Conservation (phyloP, 2,888 invertebrate species). For the Andrena flavipes region DNA sequence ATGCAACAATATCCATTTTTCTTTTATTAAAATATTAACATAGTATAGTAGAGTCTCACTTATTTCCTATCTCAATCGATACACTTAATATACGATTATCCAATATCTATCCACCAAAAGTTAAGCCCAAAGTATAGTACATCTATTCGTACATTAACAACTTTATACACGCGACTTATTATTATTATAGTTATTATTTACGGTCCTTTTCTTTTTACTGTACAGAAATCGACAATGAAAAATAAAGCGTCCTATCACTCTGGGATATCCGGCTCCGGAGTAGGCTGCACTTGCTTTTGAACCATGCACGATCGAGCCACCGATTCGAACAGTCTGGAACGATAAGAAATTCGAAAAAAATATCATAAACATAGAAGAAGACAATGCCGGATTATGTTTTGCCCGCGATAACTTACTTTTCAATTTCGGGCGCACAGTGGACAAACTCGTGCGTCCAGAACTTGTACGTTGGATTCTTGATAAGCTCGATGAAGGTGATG, state of each 20-base stretch:
- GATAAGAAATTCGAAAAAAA: slow-evolving; percentile 61
- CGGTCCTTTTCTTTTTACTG: slow-evolving; percentile 80
- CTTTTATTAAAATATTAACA: slow-evolving; percentile 84
- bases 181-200: slow-evolving; percentile 50
- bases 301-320: slow-evolving; percentile 98
- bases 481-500: slow-evolving; percentile 99
- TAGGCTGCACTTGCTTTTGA: slow-evolving; percentile 90
- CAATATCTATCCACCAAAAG: slow-evolving; percentile 74
- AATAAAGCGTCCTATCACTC: slow-evolving; percentile 87
- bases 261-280: slow-evolving; percentile 88
- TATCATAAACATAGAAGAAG: not conserved
- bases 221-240: slow-evolving; percentile 77
- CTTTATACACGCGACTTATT: slow-evolving; percentile 83
- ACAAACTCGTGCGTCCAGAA: slow-evolving; percentile 99
- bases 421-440: slow-evolving; percentile 99
- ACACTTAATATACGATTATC: slow-evolving; percentile 78
- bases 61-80: slow-evolving; percentile 73
- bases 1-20: slow-evolving; percentile 74
- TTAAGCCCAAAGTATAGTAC: slow-evolving; percentile 81
- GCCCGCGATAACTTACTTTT: slow-evolving; percentile 90
- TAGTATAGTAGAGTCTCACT: slow-evolving; percentile 79
- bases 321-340: slow-evolving; percentile 95
- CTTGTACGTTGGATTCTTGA: slow-evolving; percentile 99
- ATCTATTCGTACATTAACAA: slow-evolving; percentile 82
- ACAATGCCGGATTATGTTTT: not conserved